Evolutionary conservation across 2,113 vertebrate genomes (phyloP).

Genomic region (Zapornia atra): DNA sequence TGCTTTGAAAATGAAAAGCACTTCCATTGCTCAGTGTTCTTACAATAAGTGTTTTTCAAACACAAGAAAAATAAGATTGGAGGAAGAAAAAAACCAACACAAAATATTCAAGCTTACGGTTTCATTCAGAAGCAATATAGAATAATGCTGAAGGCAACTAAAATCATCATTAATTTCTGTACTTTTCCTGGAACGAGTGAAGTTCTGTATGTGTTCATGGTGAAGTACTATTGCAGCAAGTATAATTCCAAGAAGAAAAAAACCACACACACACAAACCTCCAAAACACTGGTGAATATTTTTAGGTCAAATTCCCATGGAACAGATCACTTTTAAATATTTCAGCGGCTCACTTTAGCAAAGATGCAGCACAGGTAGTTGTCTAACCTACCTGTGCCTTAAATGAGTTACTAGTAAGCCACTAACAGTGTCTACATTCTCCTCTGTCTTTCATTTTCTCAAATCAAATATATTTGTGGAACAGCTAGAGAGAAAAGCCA

Average conservation of each 20-base stretch:
- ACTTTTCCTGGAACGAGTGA: not conserved
- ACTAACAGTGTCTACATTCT: not conserved
- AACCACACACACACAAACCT: not conserved
- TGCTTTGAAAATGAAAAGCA: not conserved
- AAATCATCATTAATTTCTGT: not conserved
- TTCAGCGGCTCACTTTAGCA: not conserved
- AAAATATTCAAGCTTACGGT: not conserved
- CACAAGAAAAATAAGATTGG: not conserved
- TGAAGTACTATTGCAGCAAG: not conserved
- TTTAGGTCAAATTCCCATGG: not conserved
- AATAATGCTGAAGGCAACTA: not conserved
- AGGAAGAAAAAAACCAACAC: not conserved
- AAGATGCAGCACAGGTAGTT: not conserved
- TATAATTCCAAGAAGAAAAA: not conserved
- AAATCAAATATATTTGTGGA: not conserved
- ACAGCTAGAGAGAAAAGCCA: not conserved
- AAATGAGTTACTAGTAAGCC: not conserved
- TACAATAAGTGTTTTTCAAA: not conserved
- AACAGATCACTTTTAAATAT: not conserved
- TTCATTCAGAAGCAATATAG: not conserved
- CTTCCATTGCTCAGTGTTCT: not conserved
- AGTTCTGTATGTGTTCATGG: not conserved
- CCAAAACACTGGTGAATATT: not conserved
- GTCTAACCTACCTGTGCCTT: not conserved
- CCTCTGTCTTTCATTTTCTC: not conserved